Conservation (phyloP, 2,888 invertebrate species). For the Drosophila niveifrons region DNA sequence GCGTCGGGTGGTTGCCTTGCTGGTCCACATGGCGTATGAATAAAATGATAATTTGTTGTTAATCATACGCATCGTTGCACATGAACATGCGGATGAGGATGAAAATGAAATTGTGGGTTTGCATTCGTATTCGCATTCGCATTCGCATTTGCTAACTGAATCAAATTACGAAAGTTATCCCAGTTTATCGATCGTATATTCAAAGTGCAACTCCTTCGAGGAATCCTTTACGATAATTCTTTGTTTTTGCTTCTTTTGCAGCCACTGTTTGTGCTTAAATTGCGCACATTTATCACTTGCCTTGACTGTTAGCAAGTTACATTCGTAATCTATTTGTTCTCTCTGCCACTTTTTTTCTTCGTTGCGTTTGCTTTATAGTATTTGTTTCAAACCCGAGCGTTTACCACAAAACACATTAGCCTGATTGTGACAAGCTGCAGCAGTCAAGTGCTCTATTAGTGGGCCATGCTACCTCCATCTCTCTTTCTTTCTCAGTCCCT, state of each 20-base stretch:
- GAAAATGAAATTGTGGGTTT: background rate
- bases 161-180: background rate
- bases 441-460: constrained; percentile 57
- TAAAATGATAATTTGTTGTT: constrained; percentile 64
- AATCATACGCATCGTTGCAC: constrained; percentile 76
- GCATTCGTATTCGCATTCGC: too few relatives aligned
- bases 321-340: constrained; percentile 43
- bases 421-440: constrained; percentile 74
- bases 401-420: constrained; percentile 64
- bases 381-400: constrained; percentile 12
- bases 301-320: constrained; percentile 13
- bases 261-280: constrained; percentile 35
- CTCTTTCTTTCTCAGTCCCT: background rate
- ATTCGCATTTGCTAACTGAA: background rate
- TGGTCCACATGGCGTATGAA: constrained; percentile 46
- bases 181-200: background rate
- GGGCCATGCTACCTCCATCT: background rate
- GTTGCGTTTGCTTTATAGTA: constrained; percentile 6
- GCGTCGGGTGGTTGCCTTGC: background rate
- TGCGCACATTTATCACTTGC: constrained; percentile 49
- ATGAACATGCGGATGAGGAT: background rate
- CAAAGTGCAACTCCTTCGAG: background rate
- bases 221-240: constrained; percentile 18
- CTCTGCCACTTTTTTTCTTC: background rate
- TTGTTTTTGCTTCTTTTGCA: background rate